Conservation (phyloP, 2,797 vertebrate species). For the Pteronotus mesoamericanus region DNA sequence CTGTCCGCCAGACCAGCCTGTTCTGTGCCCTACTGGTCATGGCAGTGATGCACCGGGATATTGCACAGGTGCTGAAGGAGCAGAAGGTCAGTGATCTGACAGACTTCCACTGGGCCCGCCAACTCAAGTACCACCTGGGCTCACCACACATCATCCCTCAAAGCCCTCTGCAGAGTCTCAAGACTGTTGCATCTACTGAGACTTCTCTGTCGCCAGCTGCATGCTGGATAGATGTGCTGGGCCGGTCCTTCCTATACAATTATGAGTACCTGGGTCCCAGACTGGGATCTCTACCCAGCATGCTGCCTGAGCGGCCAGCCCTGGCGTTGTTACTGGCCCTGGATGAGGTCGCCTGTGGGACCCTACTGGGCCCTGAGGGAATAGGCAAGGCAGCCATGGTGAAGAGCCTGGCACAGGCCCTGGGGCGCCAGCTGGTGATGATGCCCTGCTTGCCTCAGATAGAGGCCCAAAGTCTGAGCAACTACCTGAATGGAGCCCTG, state of each 20-base stretch:
- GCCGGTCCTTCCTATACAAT: slow-evolving; percentile 82
- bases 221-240: slow-evolving; percentile 85
- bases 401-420: slow-evolving; percentile 81
- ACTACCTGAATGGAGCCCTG: slow-evolving; percentile 86
- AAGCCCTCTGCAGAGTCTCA: slow-evolving; percentile 44
- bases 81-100: slow-evolving; percentile 71
- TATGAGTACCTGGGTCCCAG: slow-evolving; percentile 88
- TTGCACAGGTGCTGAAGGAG: slow-evolving; percentile 79
- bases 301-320: slow-evolving; percentile 83
- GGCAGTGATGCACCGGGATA: slow-evolving; percentile 83
- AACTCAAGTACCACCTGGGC: slow-evolving; percentile 86
- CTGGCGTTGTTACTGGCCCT: slow-evolving; percentile 87
- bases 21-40: slow-evolving; percentile 81
- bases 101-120: slow-evolving; percentile 89
- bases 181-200: not conserved
- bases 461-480: slow-evolving; percentile 75
- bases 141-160: not conserved
- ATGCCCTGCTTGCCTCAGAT: slow-evolving; percentile 81
- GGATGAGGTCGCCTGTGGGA: slow-evolving; percentile 84
- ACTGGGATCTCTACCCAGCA: slow-evolving; percentile 78
- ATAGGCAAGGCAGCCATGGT: slow-evolving; percentile 83
- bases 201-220: slow-evolving; percentile 39
- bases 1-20: slow-evolving; percentile 47
- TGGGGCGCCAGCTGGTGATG: slow-evolving; percentile 86
- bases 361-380: slow-evolving; percentile 83